phyloP scores from a whole-genome alignment of 2,113 vertebrate genomes.

The Choloepus hoffmanni region DNA sequence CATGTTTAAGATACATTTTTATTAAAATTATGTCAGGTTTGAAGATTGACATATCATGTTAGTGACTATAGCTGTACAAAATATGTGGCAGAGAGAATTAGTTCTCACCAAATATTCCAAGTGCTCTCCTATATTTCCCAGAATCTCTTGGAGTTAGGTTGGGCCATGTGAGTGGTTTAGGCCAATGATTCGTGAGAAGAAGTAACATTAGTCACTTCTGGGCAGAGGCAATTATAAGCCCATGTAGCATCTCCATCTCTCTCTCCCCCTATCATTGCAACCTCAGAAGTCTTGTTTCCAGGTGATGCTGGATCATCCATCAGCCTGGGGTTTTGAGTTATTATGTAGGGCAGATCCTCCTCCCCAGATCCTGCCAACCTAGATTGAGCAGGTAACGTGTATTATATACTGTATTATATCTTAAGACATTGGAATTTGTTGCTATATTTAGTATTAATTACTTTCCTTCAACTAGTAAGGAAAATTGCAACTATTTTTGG shows the following conservation, averaged over 20 bases:
- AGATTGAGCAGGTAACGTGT: neutral
- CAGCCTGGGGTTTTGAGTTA: neutral
- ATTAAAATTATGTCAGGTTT: neutral
- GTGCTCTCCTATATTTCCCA: neutral
- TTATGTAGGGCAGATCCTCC: neutral
- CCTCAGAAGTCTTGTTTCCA: neutral
- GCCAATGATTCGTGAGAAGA: neutral
- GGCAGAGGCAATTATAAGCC: neutral
- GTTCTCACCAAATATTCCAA: neutral
- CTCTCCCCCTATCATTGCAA: neutral
- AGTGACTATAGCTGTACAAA: neutral
- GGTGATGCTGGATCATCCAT: neutral
- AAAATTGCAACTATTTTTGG: conserved; percentile 18
- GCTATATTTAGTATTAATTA: neutral
- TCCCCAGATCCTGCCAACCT: neutral
- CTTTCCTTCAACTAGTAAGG: neutral
- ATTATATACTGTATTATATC: neutral
- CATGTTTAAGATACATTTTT: conserved; percentile 1
- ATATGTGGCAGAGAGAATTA: neutral
- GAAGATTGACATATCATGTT: neutral
- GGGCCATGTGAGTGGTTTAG: neutral
- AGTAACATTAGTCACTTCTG: neutral
- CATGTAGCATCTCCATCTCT: neutral
- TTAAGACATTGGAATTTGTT: neutral
- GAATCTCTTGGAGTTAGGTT: neutral